Conservation (phyloP, 2,888 invertebrate genomes). For the Boloria selene region DNA sequence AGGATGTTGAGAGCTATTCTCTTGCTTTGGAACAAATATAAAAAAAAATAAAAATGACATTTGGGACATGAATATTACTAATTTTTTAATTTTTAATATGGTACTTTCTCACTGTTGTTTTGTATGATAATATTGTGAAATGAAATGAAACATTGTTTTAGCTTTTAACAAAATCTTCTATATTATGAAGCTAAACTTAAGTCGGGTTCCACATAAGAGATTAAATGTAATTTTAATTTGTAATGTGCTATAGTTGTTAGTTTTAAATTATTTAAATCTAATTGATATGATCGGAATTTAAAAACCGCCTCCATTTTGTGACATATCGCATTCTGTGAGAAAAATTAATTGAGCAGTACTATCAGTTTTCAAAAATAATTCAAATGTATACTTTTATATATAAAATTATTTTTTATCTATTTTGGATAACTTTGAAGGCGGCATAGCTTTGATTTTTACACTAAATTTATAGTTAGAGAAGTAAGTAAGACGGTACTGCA, state of each 20-base stretch:
- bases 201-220: conserved; percentile 7
- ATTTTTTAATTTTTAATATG: background rate
- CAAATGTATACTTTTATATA: background rate
- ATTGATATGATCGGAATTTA: background rate
- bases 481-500: conserved; percentile 45
- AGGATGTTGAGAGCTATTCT: background rate
- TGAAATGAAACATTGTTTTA: conserved; percentile 11
- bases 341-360: background rate
- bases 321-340: background rate
- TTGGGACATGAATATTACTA: background rate
- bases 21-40: background rate
- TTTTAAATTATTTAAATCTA: conserved; percentile 9
- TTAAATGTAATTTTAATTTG: conserved; percentile 26
- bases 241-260: conserved; percentile 27
- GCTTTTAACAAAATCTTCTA: background rate
- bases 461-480: conserved; percentile 11
- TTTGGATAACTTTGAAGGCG: conserved; percentile 3
- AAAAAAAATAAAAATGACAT: background rate
- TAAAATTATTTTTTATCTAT: background rate
- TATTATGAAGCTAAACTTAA: conserved; percentile 6
- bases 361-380: background rate
- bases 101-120: background rate
- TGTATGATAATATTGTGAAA: conserved; percentile 3
- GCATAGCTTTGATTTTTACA: background rate
- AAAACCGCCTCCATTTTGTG: background rate